Evolutionary conservation across 2,797 vertebrate genomes (phyloP), one percentile per base, ranked within the genome.

Genomic region (Pseudopleuronectes americanus): DNA sequence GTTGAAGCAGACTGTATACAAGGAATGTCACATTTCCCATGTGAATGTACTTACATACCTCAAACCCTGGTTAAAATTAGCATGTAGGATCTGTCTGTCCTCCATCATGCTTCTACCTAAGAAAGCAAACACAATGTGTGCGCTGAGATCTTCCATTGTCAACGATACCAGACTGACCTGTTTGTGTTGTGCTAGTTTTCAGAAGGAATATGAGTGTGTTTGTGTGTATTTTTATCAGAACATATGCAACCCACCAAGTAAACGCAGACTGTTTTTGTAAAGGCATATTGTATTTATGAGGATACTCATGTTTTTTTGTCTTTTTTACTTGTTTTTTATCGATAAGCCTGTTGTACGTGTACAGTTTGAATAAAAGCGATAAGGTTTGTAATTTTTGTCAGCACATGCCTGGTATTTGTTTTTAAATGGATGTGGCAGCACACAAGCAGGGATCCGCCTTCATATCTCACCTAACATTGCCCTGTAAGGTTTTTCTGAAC

Each of bases 311-410:
- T 87, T 92, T 97, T 96, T 87, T 92, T 94, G 74, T 90, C 95
- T 97, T 96, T 95, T 96, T 89, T 77, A 96, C 93, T 76, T 90
- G 78, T 90, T 80, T 87, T 84, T 83, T 76, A 17, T 33, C 84
- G 77, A 88, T 82, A 90, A 79, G 80, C 87, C 91, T 91, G 89
- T 94, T 91, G 80, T 90, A 89, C 72, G 76, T 95, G 92, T 94
- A 94, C 94, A 94, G 93, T 93, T 94, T 91, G 87, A 95, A 95
- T 95, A 94, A 95, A 95, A 84, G 79, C 77, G 87, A 65, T 87
- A 87, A 88, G 89, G 90, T 95, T 94, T 94, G 84, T 91, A 85
- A 86, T 51, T 73, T 83, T 57, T 75, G 56, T 22, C n/a, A 69
- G 77, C 43, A 61, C 23, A 19, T 13, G 13, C 5, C 5, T 28